These are phyloP conservation scores for Saccostrea cuccullata DNA, from an alignment of 1,140 invertebrate genomes.

Conservation along the genomic window DNA sequence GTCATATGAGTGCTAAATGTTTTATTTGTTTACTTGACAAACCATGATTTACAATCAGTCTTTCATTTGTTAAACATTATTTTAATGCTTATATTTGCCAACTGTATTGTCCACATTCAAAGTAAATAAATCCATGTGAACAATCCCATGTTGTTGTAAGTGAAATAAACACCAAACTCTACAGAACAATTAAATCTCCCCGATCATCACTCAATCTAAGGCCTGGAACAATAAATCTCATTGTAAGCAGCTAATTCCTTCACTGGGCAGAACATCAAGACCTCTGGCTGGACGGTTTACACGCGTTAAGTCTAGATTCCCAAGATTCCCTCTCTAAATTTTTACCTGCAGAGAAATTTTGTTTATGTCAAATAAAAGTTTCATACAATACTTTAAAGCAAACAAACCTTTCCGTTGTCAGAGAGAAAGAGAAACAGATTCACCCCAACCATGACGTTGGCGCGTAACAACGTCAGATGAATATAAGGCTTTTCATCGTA, in stretches of 20 bases:
- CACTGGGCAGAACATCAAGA: neutral
- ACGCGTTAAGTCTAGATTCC: neutral
- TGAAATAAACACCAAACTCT: neutral
- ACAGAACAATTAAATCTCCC: neutral
- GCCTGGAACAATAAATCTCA: conserved; percentile 19
- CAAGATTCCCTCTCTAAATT: neutral
- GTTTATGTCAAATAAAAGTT: too few species aligned
- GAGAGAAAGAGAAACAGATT: neutral
- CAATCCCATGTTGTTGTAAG: neutral
- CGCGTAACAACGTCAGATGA: too few species aligned
- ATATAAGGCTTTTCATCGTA: too few species aligned
- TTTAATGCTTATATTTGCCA: too few species aligned
- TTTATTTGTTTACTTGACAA: conserved; percentile 7
- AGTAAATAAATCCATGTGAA: conserved; percentile 31
- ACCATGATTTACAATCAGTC: neutral
- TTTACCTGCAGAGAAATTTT: neutral
- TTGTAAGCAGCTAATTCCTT: neutral
- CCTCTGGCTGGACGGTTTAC: neutral
- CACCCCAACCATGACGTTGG: too few species aligned
- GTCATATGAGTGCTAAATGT: neutral
- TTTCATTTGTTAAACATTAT: conserved; percentile 8
- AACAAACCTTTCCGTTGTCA: too few species aligned
- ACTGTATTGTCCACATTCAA: conserved; percentile 23
- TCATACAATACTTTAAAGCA: too few species aligned
- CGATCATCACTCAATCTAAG: neutral